Base-by-base conservation (phyloP, 2,888 invertebrate species). In the Neria commutata region DNA sequence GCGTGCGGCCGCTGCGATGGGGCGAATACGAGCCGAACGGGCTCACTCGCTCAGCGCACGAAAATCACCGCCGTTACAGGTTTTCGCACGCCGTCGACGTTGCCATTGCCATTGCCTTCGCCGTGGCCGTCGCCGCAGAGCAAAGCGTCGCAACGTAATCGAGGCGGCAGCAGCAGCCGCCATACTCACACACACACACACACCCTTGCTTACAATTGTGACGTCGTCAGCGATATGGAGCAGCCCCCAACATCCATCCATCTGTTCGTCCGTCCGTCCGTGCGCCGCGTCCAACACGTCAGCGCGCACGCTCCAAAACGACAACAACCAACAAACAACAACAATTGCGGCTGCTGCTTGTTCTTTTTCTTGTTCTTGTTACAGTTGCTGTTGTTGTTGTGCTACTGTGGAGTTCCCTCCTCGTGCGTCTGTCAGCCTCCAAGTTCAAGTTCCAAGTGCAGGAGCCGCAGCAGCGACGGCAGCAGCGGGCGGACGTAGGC, bases 41-140 rank as follows among this genome's bases (percentile, higher is more conserved):
- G n/a, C n/a, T n/a, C n/a, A n/a, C 40, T 11, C 24, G 46, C 21
- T 47, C 48, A 34, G 33, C 48, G 49, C 34, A 56, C 51, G 54
- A 62, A 60, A 65, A 59, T 58, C 61, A 61, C 63, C 53, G 54
- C 60, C 5, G 40, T 10, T 71, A 75, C 72, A 67, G 72, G 75
- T 72, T 72, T 72, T 75, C 60, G 72, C 74, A 75, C 75, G 56
- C 37, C 29, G 21, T n/a, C 25, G 49, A n/a, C 50, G 34, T 11
- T 50, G 53, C 1, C 54, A 53, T 3, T 46, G 53, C n/a, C 56
- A 29, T 2, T 55, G 37, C 8, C 55, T 37, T 2, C 56, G 48
- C 16, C 45, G 56, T 14, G 55, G 45, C 10, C 58, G 58, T 14
- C 57, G 47, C 29, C 51, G 46, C 40, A 33, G 58, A 48, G 58